Evolutionary conservation across 2,113 vertebrate genomes (phyloP), one percentile per base, ranked within the genome.

Genomic region (Climacteris rufus): DNA sequence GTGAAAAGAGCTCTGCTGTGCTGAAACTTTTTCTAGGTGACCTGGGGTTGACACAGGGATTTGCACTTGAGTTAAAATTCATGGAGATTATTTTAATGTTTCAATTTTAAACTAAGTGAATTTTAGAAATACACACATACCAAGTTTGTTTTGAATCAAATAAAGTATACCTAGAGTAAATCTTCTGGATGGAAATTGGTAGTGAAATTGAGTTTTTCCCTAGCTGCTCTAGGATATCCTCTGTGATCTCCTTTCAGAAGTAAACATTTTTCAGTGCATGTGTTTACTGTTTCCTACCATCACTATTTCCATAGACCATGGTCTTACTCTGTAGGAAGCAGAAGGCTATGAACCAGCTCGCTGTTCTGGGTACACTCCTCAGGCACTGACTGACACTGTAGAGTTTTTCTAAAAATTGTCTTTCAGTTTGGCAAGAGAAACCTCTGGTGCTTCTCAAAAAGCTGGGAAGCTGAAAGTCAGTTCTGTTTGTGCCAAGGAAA

Each of bases 401-500:
- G 53, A 61, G 50, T 14, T 7, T 4, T 63, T 93, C 93, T 83
- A 90, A 91, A 91, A 93, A 66, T 3, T 74, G 37, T 65, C 54
- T 54, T 70, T 70, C 30, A 5, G 28, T 93, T 88, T 91, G 93
- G 61, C 82, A 66, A 83, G 81, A 89, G 56, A 70, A 90, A 68
- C 42, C 40, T 75, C 60, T 1, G 2, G 47, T 3, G 3, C 44
- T 92, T 95, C 85, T 31, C 13, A 54, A 59, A 80, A 89, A 87
- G 45, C 20, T 28, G 39, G 49, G n/a, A 87, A 89, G 40, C 33
- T 89, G 83, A 74, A 94, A 97, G 60, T 37, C 7, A 7, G 65
- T 63, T 86, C 53, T 89, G 66, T 47, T 78, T 82, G 70, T 95
- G 90, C 61, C 69, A 85, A 91, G 93, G 54, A 78, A 96, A 77